Evolutionary conservation across 2,797 vertebrate genomes (phyloP).

Genomic region (Periparus ater): DNA sequence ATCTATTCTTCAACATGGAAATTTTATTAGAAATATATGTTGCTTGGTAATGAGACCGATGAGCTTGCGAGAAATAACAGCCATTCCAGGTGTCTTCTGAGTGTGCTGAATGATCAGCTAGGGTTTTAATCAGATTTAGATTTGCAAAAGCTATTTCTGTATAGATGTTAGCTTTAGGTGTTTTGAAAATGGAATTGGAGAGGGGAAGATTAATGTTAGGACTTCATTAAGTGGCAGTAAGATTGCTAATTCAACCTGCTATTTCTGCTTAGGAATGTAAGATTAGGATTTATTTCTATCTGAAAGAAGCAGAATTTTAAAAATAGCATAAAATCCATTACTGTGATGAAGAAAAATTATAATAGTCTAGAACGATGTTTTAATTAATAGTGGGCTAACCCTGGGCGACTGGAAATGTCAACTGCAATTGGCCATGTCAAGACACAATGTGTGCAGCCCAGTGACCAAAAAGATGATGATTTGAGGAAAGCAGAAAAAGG

Average conservation of each 20-base stretch:
- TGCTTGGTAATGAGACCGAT: background rate
- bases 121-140: background rate
- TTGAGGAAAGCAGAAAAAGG: background rate
- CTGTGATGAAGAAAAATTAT: background rate
- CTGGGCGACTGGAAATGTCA: background rate
- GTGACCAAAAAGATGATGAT: background rate
- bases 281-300: background rate
- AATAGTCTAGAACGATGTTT: background rate
- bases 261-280: background rate
- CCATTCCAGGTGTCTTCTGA: background rate
- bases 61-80: background rate
- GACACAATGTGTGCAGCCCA: background rate
- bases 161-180: background rate
- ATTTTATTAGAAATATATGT: background rate
- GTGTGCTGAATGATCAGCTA: background rate
- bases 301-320: background rate
- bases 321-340: constrained; percentile 4
- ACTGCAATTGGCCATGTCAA: constrained; percentile 5
- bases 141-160: background rate
- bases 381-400: constrained; percentile 48
- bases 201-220: background rate
- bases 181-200: background rate
- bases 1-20: background rate
- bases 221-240: background rate
- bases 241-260: background rate